Base-by-base conservation (phyloP, 2,797 vertebrate species). In the Oceanodroma leucorhoa region DNA sequence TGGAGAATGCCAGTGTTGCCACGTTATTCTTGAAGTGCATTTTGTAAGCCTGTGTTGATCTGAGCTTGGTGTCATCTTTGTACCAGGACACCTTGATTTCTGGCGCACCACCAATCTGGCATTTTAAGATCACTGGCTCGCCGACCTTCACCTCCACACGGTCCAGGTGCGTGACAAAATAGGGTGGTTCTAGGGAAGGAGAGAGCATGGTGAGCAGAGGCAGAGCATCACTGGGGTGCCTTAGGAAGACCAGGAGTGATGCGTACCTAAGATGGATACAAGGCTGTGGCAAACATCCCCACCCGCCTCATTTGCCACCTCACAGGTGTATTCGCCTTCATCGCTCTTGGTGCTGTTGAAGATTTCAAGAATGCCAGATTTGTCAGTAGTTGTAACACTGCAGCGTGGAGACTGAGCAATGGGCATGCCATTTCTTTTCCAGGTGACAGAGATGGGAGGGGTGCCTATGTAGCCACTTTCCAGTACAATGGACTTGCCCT, bases 11-110 rank as follows among this genome's bases (percentile, higher is more conserved):
- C 93, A 99, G 96, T 2, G 98, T 98, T 72, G 98, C 99, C 79
- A 99, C 87, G 4, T 98, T 99, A 95, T 99, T 98, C 93, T 98
- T 97, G 95, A 99, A 99, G 61, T 98, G 97, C 97, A 99, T 98
- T 97, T 98, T 99, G 96, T 98, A 98, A 40, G 98, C 98, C 72
- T 98, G 98, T 53, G 98, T 98, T 46, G 98, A 98, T 93, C 96
- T 98, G 87, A 99, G 98, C 94, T 99, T 99, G 81, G 98, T 98
- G 72, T 99, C 99, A 34, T 99, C 99, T 97, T 97, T 99, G 96
- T 99, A 99, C 99, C 99, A 99, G 93, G 98, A 98, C 91, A 99
- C 98, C 94, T 99, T 99, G 97, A 99, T 99, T 98, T 99, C 99
- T 75, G 99, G 99, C 10, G 99, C 99, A 83, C 99, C 99, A 2